Evolutionary conservation across 2,888 invertebrate genomes (phyloP).

Genomic region (Clivina fossor): DNA sequence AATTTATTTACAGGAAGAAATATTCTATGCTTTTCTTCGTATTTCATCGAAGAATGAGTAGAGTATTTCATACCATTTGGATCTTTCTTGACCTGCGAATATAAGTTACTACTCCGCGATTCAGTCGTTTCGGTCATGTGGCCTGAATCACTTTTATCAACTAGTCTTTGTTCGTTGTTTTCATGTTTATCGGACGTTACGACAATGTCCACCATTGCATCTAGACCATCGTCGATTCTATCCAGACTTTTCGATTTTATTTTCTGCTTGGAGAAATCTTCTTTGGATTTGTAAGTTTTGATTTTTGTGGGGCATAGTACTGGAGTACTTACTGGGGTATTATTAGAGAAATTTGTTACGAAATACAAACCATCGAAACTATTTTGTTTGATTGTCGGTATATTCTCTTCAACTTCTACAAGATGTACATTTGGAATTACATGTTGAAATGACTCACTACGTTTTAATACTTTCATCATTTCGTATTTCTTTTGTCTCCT

Average conservation of each 20-base stretch:
- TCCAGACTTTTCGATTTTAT: constrained; percentile 71
- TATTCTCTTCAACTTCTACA: background rate
- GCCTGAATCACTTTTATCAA: constrained; percentile 47
- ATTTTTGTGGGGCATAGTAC: constrained; percentile 36
- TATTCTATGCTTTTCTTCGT: constrained; percentile 51
- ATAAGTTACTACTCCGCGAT: constrained; percentile 44
- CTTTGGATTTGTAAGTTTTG: constrained; percentile 6
- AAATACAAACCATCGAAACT: constrained; percentile 33
- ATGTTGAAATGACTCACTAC: constrained; percentile 57
- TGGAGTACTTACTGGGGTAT: constrained; percentile 38
- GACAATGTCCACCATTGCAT: constrained; percentile 72
- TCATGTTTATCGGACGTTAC: constrained; percentile 54
- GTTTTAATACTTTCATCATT: constrained; percentile 50
- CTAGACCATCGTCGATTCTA: constrained; percentile 70
- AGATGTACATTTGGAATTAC: constrained; percentile 30
- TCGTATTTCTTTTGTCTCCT: constrained; percentile 46
- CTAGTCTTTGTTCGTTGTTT: constrained; percentile 9
- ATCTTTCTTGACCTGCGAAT: constrained; percentile 28
- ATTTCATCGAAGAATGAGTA: constrained; percentile 17
- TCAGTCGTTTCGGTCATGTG: constrained; percentile 43
- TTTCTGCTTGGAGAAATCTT: constrained; percentile 34
- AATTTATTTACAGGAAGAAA: constrained; percentile 47
- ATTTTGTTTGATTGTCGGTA: constrained; percentile 22
- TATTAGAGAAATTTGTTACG: constrained; percentile 35
- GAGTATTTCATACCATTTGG: constrained; percentile 35